phyloP scores from a whole-genome alignment of 2,797 vertebrate genomes.

The Rhynchonycteris naso region DNA sequence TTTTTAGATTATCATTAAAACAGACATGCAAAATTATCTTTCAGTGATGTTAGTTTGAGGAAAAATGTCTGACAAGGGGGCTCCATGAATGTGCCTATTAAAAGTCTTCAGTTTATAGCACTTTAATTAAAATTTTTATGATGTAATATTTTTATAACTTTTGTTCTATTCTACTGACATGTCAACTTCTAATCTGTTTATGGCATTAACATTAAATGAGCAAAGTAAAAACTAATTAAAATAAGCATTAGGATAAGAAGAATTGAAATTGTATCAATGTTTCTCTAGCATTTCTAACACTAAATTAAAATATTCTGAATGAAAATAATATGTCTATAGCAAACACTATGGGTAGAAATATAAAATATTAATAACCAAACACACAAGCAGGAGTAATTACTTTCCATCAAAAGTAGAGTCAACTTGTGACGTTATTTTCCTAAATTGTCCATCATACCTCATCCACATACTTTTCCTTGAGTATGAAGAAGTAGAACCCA shows the following conservation, averaged over 20 bases:
- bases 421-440: not conserved
- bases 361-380: slow-evolving; percentile 4
- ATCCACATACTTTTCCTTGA: not conserved
- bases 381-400: not conserved
- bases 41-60: not conserved
- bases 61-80: not conserved
- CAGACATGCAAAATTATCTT: not conserved
- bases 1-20: not conserved
- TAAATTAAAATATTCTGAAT: not conserved
- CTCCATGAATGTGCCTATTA: not conserved
- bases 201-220: not conserved
- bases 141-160: not conserved
- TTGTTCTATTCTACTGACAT: not conserved
- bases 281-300: not conserved
- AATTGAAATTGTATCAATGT: not conserved
- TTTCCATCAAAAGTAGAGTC: not conserved
- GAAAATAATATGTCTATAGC: not conserved
- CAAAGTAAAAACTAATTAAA: slow-evolving; percentile 7
- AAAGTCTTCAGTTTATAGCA: not conserved
- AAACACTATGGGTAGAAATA: not conserved
- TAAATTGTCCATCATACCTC: not conserved
- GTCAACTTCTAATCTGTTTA: not conserved
- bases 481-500: not conserved
- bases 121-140: not conserved
- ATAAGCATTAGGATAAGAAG: not conserved